Evolutionary conservation across 2,888 invertebrate genomes (phyloP), one percentile per base, ranked within the genome.

Genomic region (Colostygia pectinataria): DNA sequence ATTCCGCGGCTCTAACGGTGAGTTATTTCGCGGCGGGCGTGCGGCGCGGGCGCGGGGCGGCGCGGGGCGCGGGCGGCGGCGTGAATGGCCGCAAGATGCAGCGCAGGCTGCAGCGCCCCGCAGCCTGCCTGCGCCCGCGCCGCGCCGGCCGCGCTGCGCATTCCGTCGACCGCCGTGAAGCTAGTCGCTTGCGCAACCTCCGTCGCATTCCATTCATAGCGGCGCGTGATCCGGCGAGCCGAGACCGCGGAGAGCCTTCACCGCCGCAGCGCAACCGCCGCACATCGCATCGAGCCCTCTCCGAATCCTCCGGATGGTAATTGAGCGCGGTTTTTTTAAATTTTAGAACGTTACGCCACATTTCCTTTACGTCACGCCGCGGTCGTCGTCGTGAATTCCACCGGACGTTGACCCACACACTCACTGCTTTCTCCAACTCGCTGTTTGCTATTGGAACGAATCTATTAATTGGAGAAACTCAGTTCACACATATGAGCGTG

Each of bases 381-480:
- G 81, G 80, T 31, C 32, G 18, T 75, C 80, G 75, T 75, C 81
- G 83, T 83, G 78, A 82, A 83, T 84, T 84, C 87, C 77, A 67
- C 69, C 83, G 88, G 88, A 77, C 88, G 68, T 84, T 87, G 87
- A 89, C 88, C 87, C 78, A 68, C 73, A 74, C 77, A 75, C 74
- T 71, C 79, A 74, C 77, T 81, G 86, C 87, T 89, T 89, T 88
- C 88, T 86, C 88, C 80, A 73, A 68, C 80, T 80, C 77, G 80
- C 78, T 85, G 81, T 85, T 87, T 86, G 82, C 89, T 86, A 89
- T 89, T 88, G 89, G 88, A 90, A 90, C 89, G 87, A 90, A 89
- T 89, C 88, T 89, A 89, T 89, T 88, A 88, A 89, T 88, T 89
- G 88, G 86, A 87, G 89, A 89, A 90, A 88, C 88, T 87, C 79